Conservation (phyloP, 1,140 invertebrate species). For the Coptotermes formosanus region DNA sequence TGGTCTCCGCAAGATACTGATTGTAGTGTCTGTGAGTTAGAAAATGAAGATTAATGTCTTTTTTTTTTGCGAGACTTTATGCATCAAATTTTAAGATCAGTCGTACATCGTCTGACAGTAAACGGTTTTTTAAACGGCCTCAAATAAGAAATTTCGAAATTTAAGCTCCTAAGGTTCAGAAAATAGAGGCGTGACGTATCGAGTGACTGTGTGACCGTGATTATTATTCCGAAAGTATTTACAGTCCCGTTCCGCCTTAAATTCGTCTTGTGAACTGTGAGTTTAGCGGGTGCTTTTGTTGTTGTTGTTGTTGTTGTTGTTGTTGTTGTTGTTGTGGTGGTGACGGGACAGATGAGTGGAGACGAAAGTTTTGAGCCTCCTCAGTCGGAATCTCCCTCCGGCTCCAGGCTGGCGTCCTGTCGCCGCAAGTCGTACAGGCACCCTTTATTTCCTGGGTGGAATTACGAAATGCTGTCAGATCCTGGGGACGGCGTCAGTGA, state of each 20-base stretch:
- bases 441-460: conserved; percentile 46
- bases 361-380: neutral
- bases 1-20: too few species aligned
- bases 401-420: conserved; percentile 20
- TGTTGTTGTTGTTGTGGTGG: neutral
- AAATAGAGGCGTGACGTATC: neutral
- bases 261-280: neutral
- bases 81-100: too few species aligned
- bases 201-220: neutral
- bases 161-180: neutral
- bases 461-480: conserved; percentile 57
- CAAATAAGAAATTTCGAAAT: neutral
- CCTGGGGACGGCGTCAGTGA: conserved; percentile 39
- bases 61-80: too few species aligned
- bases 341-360: neutral
- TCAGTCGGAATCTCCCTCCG: neutral
- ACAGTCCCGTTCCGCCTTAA: too few species aligned
- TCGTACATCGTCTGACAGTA: too few species aligned
- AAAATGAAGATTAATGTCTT: too few species aligned
- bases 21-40: too few species aligned
- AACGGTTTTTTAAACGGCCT: neutral
- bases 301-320: neutral
- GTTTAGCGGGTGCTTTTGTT: neutral
- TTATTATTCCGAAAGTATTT: too few species aligned
- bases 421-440: conserved; percentile 24